These are phyloP conservation scores for Aramus guarauna DNA, from an alignment of 2,113 vertebrate genomes.

Conservation along the genomic window DNA sequence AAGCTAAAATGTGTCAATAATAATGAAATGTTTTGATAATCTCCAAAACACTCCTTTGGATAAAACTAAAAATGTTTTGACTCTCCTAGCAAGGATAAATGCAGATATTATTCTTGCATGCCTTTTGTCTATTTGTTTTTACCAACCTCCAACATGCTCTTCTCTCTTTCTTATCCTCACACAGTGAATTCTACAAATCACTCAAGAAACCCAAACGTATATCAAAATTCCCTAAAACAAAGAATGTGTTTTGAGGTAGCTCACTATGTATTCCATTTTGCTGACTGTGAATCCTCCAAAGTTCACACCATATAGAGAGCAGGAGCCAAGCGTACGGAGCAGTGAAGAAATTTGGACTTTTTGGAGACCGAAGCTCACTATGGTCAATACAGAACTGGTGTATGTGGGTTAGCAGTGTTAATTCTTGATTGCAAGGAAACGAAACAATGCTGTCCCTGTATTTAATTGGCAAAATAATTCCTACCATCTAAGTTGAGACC, in stretches of 20 bases:
- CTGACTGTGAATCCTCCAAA: not conserved
- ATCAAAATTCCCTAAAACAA: not conserved
- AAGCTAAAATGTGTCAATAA: not conserved
- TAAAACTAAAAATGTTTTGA: not conserved
- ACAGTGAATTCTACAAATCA: not conserved
- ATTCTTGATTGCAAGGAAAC: not conserved
- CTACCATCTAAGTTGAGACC: not conserved
- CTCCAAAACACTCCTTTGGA: not conserved
- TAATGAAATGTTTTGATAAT: conserved; percentile 5
- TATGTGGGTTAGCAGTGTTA: not conserved
- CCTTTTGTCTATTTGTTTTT: not conserved
- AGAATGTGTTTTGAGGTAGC: not conserved
- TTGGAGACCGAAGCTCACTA: not conserved
- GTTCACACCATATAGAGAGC: not conserved
- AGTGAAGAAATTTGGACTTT: not conserved
- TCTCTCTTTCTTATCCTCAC: not conserved
- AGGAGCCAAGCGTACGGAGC: not conserved
- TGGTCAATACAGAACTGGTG: not conserved
- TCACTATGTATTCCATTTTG: not conserved
- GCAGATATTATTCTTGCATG: not conserved
- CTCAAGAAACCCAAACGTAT: not conserved
- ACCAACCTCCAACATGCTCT: not conserved
- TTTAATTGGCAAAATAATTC: not conserved
- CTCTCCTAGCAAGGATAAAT: not conserved
- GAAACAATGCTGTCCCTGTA: not conserved